Evolutionary conservation across 2,797 vertebrate genomes (phyloP), one percentile per base, ranked within the genome.

Genomic region (Chelon auratus): DNA sequence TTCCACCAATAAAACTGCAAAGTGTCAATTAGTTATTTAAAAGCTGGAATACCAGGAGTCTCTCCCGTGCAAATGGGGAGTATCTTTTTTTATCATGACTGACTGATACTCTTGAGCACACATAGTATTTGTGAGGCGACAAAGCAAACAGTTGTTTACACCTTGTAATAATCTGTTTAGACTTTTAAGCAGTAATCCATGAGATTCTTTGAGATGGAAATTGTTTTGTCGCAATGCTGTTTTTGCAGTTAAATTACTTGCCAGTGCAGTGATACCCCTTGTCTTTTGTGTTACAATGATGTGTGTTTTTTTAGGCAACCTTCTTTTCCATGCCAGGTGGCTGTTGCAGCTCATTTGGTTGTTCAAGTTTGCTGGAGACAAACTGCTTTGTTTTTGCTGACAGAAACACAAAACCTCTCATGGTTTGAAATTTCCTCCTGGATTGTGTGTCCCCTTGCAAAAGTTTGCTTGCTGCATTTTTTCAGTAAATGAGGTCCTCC

Each of bases 341-440:
- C 56, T 45, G 26, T 53, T 26, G 40, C n/a, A 15, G 51, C 57
- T 45, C 4, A 52, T 53, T 39, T 47, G 26, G 37, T 22, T 52
- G 10, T 33, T 20, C 47, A 24, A 36, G 55, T 43, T 54, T 47
- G 63, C 57, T 58, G 18, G 26, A 53, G 20, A 39, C 18, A 47
- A 52, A 39, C n/a, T 53, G 24, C 40, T 52, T 58, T 47, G 68
- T 70, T 42, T 24, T 36, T 51, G 33, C 50, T 58, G 40, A 58
- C 42, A 54, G 54, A 33, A 56, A 64, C 48, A 68, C 62, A 50
- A 50, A 56, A 64, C 65, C 24, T 33, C 17, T 48, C 22, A 60
- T 4, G 12, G 2, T 75, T 72, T 55, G 9, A 67, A 67, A 53
- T 57, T 68, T 61, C 63, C 30, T 47, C 30, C 36, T 30, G 0